Base-by-base conservation (phyloP, 2,888 invertebrate species). In the Bombylius major region DNA sequence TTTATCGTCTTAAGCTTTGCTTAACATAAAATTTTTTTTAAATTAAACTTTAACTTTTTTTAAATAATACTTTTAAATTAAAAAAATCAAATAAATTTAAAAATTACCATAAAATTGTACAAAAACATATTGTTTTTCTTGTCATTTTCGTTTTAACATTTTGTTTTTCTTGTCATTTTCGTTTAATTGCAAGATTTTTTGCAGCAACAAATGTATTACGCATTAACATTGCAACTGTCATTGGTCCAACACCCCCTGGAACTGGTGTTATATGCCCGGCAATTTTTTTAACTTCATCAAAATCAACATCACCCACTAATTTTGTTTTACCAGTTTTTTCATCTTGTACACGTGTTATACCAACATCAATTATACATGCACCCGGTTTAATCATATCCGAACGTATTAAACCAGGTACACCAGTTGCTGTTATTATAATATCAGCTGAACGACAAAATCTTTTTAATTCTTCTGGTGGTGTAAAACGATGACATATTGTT, bases 141-240 rank as follows among this genome's bases (percentile, higher is more conserved):
- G 6, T 42, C 11, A 11, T 11, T 47, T 47, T 23, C 47, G 3
- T 48, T 48, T 48, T 12, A 6, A n/a, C n/a, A n/a, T n/a, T n/a
- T n/a, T n/a, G n/a, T n/a, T 42, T 11, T 42, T 11, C 11, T 5
- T 42, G 6, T 42, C 11, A 11, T 11, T 47, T 47, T 23, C 47
- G 3, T 48, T 48, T 48, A 5, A 6, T 13, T 14, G 69, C 67
- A 8, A 77, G 69, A 34, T 69, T 75, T 66, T 79, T 78, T 1
- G 88, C 87, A 0, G 91, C 90, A 65, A 78, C 76, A 58, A 93
- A 78, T 0, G 93, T 93, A 76, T 99, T 99, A 65, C 84, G 83
- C 91, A 96, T 92, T 42, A 94, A 76, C 95, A 97, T 97, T 31
- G 96, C 95, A 61, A 96, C 99, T 0, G 99, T 99, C 96, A 99